Evolutionary conservation across 2,113 vertebrate genomes (phyloP).

Genomic region (Anhinga anhinga): DNA sequence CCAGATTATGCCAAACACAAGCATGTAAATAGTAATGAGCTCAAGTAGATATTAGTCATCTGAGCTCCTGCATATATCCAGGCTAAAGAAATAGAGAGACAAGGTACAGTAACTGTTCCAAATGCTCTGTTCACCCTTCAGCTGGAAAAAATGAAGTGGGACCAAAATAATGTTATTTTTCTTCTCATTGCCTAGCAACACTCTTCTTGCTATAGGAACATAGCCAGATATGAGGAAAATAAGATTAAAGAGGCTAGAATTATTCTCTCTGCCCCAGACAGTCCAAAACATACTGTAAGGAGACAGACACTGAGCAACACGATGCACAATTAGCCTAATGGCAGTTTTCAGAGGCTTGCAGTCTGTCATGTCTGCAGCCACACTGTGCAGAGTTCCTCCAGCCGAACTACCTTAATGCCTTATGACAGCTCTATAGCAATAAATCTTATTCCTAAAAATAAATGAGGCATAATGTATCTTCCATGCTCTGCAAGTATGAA

Average conservation of each 20-base stretch:
- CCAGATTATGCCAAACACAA: not conserved
- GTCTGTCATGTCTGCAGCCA: constrained; percentile 22
- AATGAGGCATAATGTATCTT: constrained; percentile 52
- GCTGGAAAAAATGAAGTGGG: constrained; percentile 32
- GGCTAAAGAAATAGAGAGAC: not conserved
- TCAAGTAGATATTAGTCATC: not conserved
- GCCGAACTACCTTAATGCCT: constrained; percentile 19
- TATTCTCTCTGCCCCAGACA: not conserved
- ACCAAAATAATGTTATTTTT: constrained; percentile 27
- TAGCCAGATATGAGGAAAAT: not conserved
- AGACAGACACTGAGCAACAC: constrained; percentile 18
- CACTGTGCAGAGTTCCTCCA: not conserved
- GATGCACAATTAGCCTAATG: constrained; percentile 49
- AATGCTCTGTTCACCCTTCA: not conserved
- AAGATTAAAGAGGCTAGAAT: not conserved
- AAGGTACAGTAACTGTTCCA: not conserved
- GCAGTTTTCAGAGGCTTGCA: constrained; percentile 4
- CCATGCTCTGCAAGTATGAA: constrained; percentile 46
- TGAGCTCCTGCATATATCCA: not conserved
- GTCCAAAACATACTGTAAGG: not conserved
- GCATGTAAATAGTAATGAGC: not conserved
- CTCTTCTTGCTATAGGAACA: not conserved
- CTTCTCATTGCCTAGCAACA: constrained; percentile 30
- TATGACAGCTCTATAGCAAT: constrained; percentile 23
- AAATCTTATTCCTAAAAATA: constrained; percentile 68